phyloP scores from a whole-genome alignment of 2,113 vertebrate genomes.

The Crocuta crocuta region DNA sequence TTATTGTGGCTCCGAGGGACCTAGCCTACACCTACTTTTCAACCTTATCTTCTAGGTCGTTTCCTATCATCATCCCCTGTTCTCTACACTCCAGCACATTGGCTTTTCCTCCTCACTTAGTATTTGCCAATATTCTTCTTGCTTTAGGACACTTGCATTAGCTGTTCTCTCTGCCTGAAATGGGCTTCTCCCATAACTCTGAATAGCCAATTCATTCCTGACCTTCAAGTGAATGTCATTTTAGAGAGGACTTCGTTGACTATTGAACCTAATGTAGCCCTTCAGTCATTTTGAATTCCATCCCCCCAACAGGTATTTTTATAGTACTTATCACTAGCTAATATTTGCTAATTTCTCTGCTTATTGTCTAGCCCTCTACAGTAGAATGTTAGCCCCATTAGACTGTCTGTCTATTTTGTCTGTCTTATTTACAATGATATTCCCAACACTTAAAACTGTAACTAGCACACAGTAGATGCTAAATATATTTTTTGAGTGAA shows the following conservation, averaged over 20 bases:
- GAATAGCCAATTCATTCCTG: not conserved
- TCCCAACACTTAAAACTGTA: not conserved
- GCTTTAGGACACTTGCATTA: not conserved
- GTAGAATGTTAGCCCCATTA: not conserved
- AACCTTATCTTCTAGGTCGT: not conserved
- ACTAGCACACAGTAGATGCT: not conserved
- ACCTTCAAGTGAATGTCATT: not conserved
- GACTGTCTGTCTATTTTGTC: not conserved
- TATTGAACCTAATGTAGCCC: not conserved
- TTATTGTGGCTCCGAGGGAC: not conserved
- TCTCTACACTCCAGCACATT: not conserved
- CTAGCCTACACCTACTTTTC: not conserved
- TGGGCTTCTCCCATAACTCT: not conserved
- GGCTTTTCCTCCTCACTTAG: not conserved
- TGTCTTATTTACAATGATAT: not conserved
- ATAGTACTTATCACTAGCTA: not conserved
- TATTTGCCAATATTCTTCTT: slow-evolving; percentile 4
- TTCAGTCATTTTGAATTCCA: not conserved
- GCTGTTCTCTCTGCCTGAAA: not conserved
- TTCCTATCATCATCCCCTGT: not conserved
- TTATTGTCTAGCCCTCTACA: not conserved
- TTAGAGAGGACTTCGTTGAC: not conserved
- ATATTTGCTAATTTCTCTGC: not conserved
- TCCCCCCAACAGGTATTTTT: not conserved
- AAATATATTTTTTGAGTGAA: not conserved